Evolutionary conservation across 2,797 vertebrate species (phyloP), one percentile per base, ranked within the genome.

Genomic region (Cuniculus paca): DNA sequence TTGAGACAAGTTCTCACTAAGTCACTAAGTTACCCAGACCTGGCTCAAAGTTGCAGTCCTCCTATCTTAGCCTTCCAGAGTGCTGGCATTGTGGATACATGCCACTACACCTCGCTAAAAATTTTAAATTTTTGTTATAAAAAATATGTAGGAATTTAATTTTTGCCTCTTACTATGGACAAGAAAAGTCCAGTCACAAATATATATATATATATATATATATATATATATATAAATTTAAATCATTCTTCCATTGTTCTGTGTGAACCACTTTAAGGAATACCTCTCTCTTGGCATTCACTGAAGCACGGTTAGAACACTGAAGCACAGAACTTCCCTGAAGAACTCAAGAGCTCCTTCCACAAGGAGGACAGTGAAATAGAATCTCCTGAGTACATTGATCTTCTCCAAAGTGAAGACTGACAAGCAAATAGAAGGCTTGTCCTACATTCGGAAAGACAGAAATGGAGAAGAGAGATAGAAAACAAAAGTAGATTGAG

Each of bases 111-210:
- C 11, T 22, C 4, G 6, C 24, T 75, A 48, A 48, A 17, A 24
- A 87, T 88, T 45, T 65, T 58, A 58, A n/a, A 65, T 88, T 95
- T 84, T 89, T 34, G 52, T 58, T 52, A 4, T 26, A 52, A 88
- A 78, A 88, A 54, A 83, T 79, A 74, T 28, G 24, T 56, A 81
- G 2, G 14, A 65, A 54, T 60, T 80, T 77, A 13, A 24, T n/a
- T 10, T 39, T 12, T 56, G 36, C 24, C 39, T 60, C 52, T 63
- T 34, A 56, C 17, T 88, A 19, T 60, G 28, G 36, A 89, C 24
- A 58, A 48, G 26, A 4, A 56, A 70, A 75, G 34, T 9, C 75
- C 20, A 56, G 65, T 19, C 34, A 58, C 24, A 75, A 48, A 75
- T 36, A 60, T 26, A 1, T 26, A n/a, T n/a, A n/a, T n/a, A n/a